Conservation (phyloP, 2,113 vertebrate genomes). For the Mustela lutreola region DNA sequence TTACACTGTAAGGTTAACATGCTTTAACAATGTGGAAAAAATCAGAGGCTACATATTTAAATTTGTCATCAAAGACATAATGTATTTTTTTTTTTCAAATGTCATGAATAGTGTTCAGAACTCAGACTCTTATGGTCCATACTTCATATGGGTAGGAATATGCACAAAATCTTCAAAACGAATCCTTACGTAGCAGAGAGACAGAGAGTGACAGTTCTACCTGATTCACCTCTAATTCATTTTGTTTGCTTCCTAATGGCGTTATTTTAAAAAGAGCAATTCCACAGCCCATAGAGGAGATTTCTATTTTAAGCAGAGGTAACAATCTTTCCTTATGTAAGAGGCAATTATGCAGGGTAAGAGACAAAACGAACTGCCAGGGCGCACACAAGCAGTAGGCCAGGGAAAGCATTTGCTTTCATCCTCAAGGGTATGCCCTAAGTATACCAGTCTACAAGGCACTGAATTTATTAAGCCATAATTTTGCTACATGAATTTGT, state of each 20-base stretch:
- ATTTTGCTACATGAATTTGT: slow-evolving; percentile 79
- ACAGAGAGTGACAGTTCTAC: slow-evolving; percentile 3
- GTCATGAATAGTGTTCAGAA: slow-evolving; percentile 8
- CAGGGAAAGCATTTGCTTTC: slow-evolving; percentile 74
- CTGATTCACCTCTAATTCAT: slow-evolving; percentile 60
- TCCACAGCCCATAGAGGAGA: neutral
- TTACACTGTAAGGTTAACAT: neutral
- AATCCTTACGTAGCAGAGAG: slow-evolving; percentile 51
- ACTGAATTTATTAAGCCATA: slow-evolving; percentile 78
- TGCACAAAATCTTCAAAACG: slow-evolving; percentile 48
- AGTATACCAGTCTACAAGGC: slow-evolving; percentile 76
- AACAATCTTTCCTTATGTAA: slow-evolving; percentile 72
- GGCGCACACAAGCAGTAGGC: slow-evolving; percentile 57
- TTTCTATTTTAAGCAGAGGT: slow-evolving; percentile 64
- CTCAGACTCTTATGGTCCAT: neutral
- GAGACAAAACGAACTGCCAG: slow-evolving; percentile 69
- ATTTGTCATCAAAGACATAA: neutral
- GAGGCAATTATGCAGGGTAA: slow-evolving; percentile 69
- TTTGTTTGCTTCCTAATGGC: slow-evolving; percentile 62
- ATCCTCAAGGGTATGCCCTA: slow-evolving; percentile 76
- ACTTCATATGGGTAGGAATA: slow-evolving; percentile 33
- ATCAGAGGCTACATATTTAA: slow-evolving; percentile 1
- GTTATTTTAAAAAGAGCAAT: slow-evolving; percentile 63
- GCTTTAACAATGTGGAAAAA: slow-evolving; percentile 7
- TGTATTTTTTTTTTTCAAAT: slow-evolving; percentile 47